These are phyloP conservation scores for Pomacea maculata DNA, from an alignment of 1,140 invertebrate genomes.

Conservation along the genomic window DNA sequence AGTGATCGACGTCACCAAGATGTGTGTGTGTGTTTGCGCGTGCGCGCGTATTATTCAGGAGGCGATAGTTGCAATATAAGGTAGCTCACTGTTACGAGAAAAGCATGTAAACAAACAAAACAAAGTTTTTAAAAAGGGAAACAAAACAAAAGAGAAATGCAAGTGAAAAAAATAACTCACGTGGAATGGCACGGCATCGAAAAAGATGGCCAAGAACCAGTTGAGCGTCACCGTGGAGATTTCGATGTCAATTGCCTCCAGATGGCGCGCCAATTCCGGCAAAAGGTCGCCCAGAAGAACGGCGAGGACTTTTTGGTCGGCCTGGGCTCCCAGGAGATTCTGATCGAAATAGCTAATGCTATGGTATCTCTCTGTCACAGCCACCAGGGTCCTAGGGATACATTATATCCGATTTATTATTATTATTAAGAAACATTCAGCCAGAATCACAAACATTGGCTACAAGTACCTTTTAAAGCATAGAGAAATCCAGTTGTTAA, in stretches of 20 bases:
- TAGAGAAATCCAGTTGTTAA: too few species aligned
- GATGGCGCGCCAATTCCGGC: conserved; percentile 64
- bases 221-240: conserved; percentile 69
- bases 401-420: too few species aligned
- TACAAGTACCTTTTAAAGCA: too few species aligned
- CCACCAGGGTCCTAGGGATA: conserved; percentile 51
- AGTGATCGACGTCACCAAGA: neutral
- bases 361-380: conserved; percentile 68
- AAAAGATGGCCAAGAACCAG: conserved; percentile 71
- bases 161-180: conserved; percentile 44
- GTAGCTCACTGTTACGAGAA: too few species aligned
- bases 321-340: conserved; percentile 69
- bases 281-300: conserved; percentile 66
- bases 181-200: conserved; percentile 69
- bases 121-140: neutral
- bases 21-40: neutral
- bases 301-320: conserved; percentile 68
- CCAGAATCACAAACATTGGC: too few species aligned
- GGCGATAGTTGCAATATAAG: neutral
- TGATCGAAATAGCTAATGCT: conserved; percentile 68
- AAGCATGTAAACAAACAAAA: too few species aligned
- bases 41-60: neutral
- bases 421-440: too few species aligned
- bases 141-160: neutral
- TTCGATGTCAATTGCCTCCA: conserved; percentile 68